phyloP scores from a whole-genome alignment of 2,888 invertebrate species.

The Thymelicus sylvestris region DNA sequence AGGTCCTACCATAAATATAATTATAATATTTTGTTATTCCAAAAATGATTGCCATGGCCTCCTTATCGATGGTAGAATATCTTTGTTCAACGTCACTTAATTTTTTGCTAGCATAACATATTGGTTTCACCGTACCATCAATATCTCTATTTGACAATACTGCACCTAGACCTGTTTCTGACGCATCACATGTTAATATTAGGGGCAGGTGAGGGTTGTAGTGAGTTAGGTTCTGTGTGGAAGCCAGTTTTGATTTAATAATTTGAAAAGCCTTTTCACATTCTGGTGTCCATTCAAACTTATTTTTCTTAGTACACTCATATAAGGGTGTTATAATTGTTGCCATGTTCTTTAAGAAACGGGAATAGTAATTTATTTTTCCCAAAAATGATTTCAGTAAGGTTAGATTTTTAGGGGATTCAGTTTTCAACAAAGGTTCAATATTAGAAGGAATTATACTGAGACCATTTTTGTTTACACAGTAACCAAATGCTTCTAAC shows the following conservation, averaged over 20 bases:
- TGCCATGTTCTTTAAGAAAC: no score
- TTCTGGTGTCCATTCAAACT: conserved; percentile 3
- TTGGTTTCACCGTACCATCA: conserved; percentile 35
- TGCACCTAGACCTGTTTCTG: conserved; percentile 30
- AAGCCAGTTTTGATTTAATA: neutral
- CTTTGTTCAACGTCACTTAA: conserved; percentile 39
- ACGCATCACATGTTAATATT: conserved; percentile 39
- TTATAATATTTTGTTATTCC: conserved; percentile 47
- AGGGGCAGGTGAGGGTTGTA: neutral
- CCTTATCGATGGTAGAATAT: conserved; percentile 44
- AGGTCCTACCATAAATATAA: conserved; percentile 43
- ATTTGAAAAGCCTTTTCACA: neutral
- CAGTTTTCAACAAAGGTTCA: no score
- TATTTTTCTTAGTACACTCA: conserved; percentile 7
- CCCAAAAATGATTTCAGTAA: conserved; percentile 27
- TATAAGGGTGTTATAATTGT: conserved; percentile 1
- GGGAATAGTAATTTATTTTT: neutral
- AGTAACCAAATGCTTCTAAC: conserved; percentile 40
- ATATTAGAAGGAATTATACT: neutral
- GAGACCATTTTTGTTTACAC: conserved; percentile 11
- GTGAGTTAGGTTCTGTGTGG: neutral
- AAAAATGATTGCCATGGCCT: conserved; percentile 46
- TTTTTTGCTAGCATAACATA: conserved; percentile 44
- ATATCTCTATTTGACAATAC: conserved; percentile 32
- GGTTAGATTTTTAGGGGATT: no score